A percentile compares a stretch with the other conserved stretches of the same genome.
phyloP scores from a whole-genome alignment of 2,888 invertebrate species.

The Linnaemya tessellans region DNA sequence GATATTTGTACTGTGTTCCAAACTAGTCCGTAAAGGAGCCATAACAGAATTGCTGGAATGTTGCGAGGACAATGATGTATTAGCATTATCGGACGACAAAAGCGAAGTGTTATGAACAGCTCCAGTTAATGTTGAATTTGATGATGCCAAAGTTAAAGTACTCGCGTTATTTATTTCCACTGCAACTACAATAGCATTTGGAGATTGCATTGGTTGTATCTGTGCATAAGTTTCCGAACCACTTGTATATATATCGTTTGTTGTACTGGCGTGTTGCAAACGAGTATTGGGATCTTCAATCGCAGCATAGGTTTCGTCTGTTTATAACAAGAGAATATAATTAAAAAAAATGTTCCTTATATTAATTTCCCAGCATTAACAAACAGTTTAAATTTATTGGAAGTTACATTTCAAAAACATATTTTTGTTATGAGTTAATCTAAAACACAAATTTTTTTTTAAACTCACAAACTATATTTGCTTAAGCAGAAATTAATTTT shows the following conservation, averaged over 20 bases:
- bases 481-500: no score
- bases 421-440: no score
- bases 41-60: constrained; percentile 55
- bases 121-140: constrained; percentile 47
- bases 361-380: no score
- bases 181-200: constrained; percentile 82
- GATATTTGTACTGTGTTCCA: constrained; percentile 73
- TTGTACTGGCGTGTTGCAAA: constrained; percentile 82
- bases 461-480: no score
- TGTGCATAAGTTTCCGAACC: constrained; percentile 95
- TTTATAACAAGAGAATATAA: background rate
- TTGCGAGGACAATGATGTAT: constrained; percentile 49
- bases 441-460: no score
- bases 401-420: no score
- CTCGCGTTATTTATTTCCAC: constrained; percentile 82
- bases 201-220: constrained; percentile 86
- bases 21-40: constrained; percentile 60
- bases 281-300: constrained; percentile 89
- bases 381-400: no score
- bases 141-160: constrained; percentile 58
- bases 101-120: constrained; percentile 44
- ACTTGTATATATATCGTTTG: constrained; percentile 87
- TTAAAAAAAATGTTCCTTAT: no score
- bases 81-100: constrained; percentile 60
- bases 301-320: constrained; percentile 95